Evolutionary conservation across 2,888 invertebrate genomes (phyloP), one percentile per base, ranked within the genome.

Genomic region (Lomographa bimaculata): DNA sequence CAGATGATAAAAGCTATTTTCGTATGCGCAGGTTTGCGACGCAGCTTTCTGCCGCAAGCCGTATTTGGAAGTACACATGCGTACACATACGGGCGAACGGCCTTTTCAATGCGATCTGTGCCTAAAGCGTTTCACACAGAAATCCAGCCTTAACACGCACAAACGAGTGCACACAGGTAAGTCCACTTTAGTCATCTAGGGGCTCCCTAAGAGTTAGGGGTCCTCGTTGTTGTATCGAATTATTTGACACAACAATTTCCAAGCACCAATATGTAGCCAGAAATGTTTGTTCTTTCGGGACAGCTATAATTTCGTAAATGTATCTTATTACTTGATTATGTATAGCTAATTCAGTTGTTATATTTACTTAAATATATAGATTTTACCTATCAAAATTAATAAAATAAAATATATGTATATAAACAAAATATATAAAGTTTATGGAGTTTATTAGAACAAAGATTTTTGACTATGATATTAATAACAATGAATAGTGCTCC

Each of bases 31-130:
- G 91, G 90, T 90, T 28, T 95, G 95, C 77, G 94, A 94, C 66
- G 94, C 94, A 26, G 93, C 94, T 47, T 95, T 95, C 71, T 94
- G 94, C 70, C 92, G 95, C 58, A 95, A 95, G 83, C 94, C 94
- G 28, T 95, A 95, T 76, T 79, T 95, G 53, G 94, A 94, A 81
- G 94, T 95, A 27, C 95, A 95, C 72, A 93, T 94, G 93, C 91
- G 95, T 72, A 94, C 94, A 45, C 95, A 95, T 85, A 95, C 94
- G 7, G 94, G 94, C 41, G 94, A 94, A 71, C 83, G 92, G 27
- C 94, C 94, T 1, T 94, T 94, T 75, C 92, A 94, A 73, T 94
- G 94, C 74, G 93, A 93, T 61, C 82, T 93, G 38, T 94, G 94
- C 73, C 90, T 93, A 64, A 95, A 95, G 74, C 90, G 94, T 46